Evolutionary conservation across 1,140 invertebrate species (phyloP).

Genomic region (Pseudomyrmex sp.): DNA sequence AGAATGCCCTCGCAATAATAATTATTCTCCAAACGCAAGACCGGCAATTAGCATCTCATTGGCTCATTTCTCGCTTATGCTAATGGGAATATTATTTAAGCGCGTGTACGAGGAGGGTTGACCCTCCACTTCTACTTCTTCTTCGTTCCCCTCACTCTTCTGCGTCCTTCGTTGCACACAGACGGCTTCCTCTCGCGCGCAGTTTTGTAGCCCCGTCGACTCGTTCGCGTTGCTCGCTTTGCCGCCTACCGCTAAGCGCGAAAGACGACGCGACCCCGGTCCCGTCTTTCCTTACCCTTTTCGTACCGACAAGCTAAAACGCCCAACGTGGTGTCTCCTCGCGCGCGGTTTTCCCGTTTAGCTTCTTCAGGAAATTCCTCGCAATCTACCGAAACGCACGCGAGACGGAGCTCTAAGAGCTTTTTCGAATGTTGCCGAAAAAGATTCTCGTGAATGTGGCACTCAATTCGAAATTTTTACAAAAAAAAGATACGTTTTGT

Average conservation of each 20-base stretch:
- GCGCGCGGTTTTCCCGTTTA: constrained; percentile 22
- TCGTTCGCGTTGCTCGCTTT: constrained; percentile 64
- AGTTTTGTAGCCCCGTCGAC: constrained; percentile 38
- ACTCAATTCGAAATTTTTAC: too few relatives aligned
- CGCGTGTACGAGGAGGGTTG: constrained; percentile 68
- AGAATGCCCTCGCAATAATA: constrained; percentile 71
- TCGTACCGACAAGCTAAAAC: constrained; percentile 44
- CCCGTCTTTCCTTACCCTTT: constrained; percentile 42
- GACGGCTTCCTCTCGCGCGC: constrained; percentile 20
- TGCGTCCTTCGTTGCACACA: constrained; percentile 19
- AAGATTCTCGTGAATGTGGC: neutral
- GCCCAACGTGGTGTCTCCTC: constrained; percentile 73
- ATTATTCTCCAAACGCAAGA: constrained; percentile 76
- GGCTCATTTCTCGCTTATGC: constrained; percentile 80
- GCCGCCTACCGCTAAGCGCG: constrained; percentile 66
- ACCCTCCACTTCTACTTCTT: constrained; percentile 19
- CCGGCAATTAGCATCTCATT: constrained; percentile 83
- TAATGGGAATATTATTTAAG: constrained; percentile 81
- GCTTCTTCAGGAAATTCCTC: constrained; percentile 25
- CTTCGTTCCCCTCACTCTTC: constrained; percentile 49
- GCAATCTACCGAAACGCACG: constrained; percentile 30
- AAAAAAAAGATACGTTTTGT: too few relatives aligned
- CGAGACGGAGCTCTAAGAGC: neutral
- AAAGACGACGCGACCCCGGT: constrained; percentile 25
- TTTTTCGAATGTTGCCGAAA: neutral